Conservation (phyloP, 2,888 invertebrate species). For the Catonia carolina region DNA sequence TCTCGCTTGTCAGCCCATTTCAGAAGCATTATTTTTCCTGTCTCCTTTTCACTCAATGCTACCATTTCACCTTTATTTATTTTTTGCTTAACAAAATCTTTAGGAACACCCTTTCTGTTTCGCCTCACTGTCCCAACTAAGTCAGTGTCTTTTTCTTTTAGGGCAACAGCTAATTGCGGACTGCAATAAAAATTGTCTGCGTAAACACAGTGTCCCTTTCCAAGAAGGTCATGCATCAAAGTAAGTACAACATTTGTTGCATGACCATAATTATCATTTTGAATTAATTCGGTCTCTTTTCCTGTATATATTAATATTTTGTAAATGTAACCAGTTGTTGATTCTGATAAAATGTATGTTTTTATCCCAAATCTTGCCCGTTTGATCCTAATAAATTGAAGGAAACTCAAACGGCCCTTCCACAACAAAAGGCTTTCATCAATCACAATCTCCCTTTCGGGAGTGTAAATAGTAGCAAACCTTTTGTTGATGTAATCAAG, state of each 20-base stretch:
- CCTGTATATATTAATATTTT: neutral
- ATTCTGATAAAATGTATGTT: slow-evolving; percentile 15
- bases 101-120: too few relatives aligned
- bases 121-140: slow-evolving; percentile 5
- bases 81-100: too few relatives aligned
- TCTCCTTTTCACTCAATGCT: too few relatives aligned
- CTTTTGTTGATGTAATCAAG: too few relatives aligned
- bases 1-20: slow-evolving; percentile 1
- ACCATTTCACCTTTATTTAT: too few relatives aligned
- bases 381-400: too few relatives aligned
- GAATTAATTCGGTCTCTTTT: too few relatives aligned
- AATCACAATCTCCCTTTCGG: too few relatives aligned
- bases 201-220: neutral
- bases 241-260: too few relatives aligned
- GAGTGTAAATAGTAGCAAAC: too few relatives aligned
- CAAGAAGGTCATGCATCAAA: neutral
- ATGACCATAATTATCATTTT: neutral
- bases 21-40: neutral
- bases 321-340: neutral
- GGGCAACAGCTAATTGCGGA: neutral
- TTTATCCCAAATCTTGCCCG: slow-evolving; percentile 17
- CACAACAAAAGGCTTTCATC: too few relatives aligned
- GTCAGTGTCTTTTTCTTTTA: neutral
- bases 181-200: slow-evolving; percentile 9
- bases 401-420: too few relatives aligned